These are phyloP conservation scores for Agrochola macilenta DNA, from an alignment of 2,888 invertebrate species.

Conservation along the genomic window DNA sequence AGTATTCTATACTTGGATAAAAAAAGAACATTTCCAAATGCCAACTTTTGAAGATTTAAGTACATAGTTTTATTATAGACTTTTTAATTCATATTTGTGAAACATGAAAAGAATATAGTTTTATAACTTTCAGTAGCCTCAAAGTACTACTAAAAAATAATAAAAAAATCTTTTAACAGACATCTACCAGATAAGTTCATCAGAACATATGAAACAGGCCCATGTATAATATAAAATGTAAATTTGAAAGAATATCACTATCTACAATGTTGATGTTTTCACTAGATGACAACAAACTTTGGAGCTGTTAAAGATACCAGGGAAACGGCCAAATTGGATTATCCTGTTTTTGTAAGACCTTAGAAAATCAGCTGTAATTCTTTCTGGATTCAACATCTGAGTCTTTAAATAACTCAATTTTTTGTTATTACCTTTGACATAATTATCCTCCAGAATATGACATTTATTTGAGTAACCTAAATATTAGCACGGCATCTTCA, in stretches of 20 bases:
- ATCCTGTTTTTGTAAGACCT: neutral
- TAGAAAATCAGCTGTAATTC: neutral
- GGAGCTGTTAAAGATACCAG: neutral
- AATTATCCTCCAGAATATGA: neutral
- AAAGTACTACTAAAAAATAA: neutral
- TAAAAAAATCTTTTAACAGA: neutral
- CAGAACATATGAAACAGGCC: neutral
- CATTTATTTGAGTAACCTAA: neutral
- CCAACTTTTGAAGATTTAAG: neutral
- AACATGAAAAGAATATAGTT: neutral
- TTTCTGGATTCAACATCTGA: neutral
- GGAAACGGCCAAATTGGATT: neutral
- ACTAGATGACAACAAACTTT: neutral
- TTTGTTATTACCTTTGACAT: neutral
- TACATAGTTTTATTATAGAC: neutral
- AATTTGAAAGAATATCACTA: neutral
- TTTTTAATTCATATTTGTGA: neutral
- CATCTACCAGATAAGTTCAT: neutral
- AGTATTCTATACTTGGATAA: neutral
- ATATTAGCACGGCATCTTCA: neutral
- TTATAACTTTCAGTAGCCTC: neutral
- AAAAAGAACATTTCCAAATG: neutral
- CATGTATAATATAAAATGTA: neutral
- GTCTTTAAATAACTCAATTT: neutral
- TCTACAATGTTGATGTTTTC: neutral